These are phyloP conservation scores for Minunthozetes semirufus DNA, from an alignment of 2,888 invertebrate species.

Conservation along the genomic window DNA sequence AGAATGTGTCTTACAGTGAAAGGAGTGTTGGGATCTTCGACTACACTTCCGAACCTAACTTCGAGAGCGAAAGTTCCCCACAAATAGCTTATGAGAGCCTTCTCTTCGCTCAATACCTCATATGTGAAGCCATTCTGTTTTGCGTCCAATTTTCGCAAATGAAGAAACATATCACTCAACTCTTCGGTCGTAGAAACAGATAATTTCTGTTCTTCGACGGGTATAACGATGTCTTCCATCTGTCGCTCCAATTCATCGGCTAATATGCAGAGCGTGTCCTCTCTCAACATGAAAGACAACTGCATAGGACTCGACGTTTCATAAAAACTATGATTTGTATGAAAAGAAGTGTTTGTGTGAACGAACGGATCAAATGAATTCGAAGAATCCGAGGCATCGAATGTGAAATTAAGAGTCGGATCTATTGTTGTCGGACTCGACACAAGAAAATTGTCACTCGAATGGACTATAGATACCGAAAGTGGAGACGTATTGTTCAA, in stretches of 20 bases:
- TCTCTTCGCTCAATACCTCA: background rate
- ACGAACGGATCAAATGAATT: background rate
- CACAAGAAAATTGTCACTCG: background rate
- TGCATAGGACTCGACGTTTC: background rate
- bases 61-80: conserved; percentile 2
- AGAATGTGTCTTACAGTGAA: background rate
- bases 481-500: background rate
- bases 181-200: background rate
- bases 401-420: background rate
- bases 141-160: background rate
- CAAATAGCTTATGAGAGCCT: background rate
- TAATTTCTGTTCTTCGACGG: background rate
- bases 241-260: background rate
- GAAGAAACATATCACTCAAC: background rate
- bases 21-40: background rate
- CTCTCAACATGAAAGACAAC: background rate
- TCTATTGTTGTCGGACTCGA: background rate
- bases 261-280: background rate
- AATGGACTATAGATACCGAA: background rate
- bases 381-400: background rate
- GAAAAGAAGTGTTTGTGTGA: background rate
- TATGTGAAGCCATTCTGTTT: background rate
- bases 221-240: background rate
- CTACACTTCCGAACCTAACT: background rate
- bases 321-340: background rate